Base-by-base conservation (phyloP, 37 sponge, comb jelly and placozoan species). In the Tethya wilhelma region DNA sequence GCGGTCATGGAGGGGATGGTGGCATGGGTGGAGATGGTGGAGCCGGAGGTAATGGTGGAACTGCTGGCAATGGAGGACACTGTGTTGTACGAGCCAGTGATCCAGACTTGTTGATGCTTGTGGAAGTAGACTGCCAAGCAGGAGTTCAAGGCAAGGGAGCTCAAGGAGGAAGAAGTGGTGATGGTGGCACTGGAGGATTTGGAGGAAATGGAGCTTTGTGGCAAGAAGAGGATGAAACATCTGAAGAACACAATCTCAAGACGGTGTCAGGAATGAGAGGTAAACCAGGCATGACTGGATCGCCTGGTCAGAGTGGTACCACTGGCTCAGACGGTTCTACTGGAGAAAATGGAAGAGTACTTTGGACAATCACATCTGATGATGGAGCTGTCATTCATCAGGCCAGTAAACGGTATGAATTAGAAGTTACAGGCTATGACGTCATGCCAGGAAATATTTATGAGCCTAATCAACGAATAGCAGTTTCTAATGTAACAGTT, bases 1-100 rank as follows among this genome's bases (percentile, higher is more conserved):
- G 91, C 23, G 95, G 89, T 3, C 72, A 67, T 19, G 95, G 95
- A 45, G 95, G 89, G 0, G 40, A 74, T 78, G 89, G 88, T 37
- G 95, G 89, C 0, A 40, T 23, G 32, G 95, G 95, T 26, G 95
- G 86, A 46, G n/a, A 30, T 2, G 95, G 95, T 5, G 95, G 95
- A 17, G 66, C 76, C 68, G 95, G 91, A 31, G 95, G 94, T 22
- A 64, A 45, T 68, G 94, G 90, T 0, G 94, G 94, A 29, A 44
- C 74, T 75, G 88, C 84, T 56, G 92, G 92, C 34, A 64, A 28
- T 68, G 92, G 92, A 40, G 92, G 92, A 1, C 17, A n/a, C 0
- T 87, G 88, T 68, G 57, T 87, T 7, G 55, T 92, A 12, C 67
- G 45, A 38, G 56, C 80, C 2, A 22, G 38, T 14, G 84, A 92